Base-by-base conservation (phyloP, 2,113 vertebrate genomes). In the Phocoena sinus region DNA sequence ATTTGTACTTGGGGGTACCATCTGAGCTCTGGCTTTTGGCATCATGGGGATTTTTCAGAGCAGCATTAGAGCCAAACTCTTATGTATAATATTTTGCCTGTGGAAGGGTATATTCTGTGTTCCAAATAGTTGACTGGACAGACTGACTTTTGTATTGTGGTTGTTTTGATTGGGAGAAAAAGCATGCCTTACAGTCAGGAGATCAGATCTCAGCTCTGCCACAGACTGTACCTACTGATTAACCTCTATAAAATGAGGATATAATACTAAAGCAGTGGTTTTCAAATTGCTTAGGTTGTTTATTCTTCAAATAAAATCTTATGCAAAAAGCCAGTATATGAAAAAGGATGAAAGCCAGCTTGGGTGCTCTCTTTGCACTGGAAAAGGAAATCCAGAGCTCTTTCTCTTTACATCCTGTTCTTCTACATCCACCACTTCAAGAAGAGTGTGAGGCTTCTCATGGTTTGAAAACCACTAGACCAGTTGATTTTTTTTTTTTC, bases 401-500 rank as follows among this genome's bases (percentile, higher is more conserved):
- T 50, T 41, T 6, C 53, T 82, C 67, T 86, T 63, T 89, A 77
- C 36, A 89, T 92, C 28, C 10, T 89, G 11, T 28, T 89, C 65
- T 81, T 79, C 63, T 56, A 60, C 18, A 73, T 74, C 21, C 36
- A 23, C 25, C 8, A 71, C 38, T 73, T 93, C 15, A 58, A 84
- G 63, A 77, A 31, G 28, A 80, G 21, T 70, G 13, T 73, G 47
- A 95, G 71, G 9, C 44, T 92, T 79, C 62, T 76, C 12, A 33
- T 84, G 25, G n/a, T 79, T 94, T 89, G 50, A 95, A 92, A 96
- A 88, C 79, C 53, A 83, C 15, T 44, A 83, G n/a, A 88, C 23
- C 8, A 92, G 28, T 63, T 82, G 26, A 77, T 25, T 65, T 88
- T 71, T 80, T 15, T 44, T 53, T 28, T 4, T 5, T 28, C 1